Base-by-base conservation (phyloP, 2,797 vertebrate species). In the Allobates femoralis region DNA sequence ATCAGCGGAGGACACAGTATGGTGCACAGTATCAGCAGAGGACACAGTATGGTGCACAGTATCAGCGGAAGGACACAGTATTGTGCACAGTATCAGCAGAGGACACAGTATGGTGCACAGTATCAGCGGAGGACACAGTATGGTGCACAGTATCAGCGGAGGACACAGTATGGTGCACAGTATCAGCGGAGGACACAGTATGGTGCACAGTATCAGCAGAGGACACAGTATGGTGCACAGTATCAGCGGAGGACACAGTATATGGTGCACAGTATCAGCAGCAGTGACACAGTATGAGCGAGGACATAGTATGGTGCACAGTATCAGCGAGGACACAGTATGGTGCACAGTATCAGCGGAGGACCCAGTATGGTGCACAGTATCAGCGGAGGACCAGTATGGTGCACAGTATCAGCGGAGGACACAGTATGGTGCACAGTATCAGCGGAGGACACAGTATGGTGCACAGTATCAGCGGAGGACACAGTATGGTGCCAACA, bases 311-410 rank as follows among this genome's bases (percentile, higher is more conserved):
- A 32, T 82, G 78, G 87, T 78, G 77, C 58, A 41, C 79, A 81
- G 55, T 86, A 26, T 85, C 28, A 56, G 28, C 30, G 21, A 19
- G 41, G 32, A 56, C 75, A 23, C 37, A 81, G 34, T 71, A 81
- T n/a, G 53, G 60, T 74, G 85, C 74, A 88, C 85, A 53, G 28
- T n/a, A 16, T 16, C 28, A 34, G 28, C 30, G 53, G 85, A 21
- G 81, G 86, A 77, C 83, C 83, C 62, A 84, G 82, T 84, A 51
- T 85, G 85, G 55, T 86, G 51, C 69, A 77, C 26, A 86, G 26
- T 30, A 11, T 23, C 21, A 71, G 32, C 19, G 21, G 32, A 11
- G 34, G 32, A 23, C 34, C 5, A 69, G 34, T 71, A 71, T 19
- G 15, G 14, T 32, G 64, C 66, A 37, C 66, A 69, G 30, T 28